Base-by-base conservation (phyloP, 23 tunicate species). In the Trididemnum nubilum region DNA sequence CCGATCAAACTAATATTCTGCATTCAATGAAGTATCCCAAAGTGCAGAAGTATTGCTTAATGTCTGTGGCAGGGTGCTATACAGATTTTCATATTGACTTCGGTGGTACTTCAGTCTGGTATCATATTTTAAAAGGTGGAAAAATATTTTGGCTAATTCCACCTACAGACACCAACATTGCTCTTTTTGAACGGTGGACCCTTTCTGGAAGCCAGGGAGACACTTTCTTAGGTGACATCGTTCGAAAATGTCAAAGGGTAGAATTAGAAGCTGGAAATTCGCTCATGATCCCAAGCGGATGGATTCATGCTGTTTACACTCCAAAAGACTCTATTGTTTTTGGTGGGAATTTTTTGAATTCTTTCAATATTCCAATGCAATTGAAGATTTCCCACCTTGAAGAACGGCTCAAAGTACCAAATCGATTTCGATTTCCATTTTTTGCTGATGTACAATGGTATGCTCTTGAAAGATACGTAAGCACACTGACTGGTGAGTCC, bases 101-200 rank as follows among this genome's bases (percentile, higher is more conserved):
- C 82, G 99, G 99, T 5, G 99, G 99, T 12, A 96, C 99, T 2
- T 91, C 97, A 0, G 99, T 96, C 12, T 96, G 99, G 99, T 96
- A 96, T 70, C 99, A 96, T 64, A 85, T 96, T 29, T 67, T 93
- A 0, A 93, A 88, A 80, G 99, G 99, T 22, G 90, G 86, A 12
- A 96, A 96, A 73, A 66, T 91, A 15, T 96, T 96, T 60, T 96
- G 99, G 99, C 50, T 96, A 21, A 91, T 96, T 65, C 90, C 90
- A 33, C 99, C 99, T 38, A 96, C 94, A 18, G 81, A 91, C 29
- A 81, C 84, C 67, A 96, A 96, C 61, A 72, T 96, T 51, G 79
- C 58, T 0, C 33, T 87, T 2, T 96, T 77, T 58, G 95, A 96
- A 80, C 75, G 92, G 19, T 96, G 99, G 99, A 91, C 94, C 0